Conservation (phyloP, 1,140 invertebrate species). For the Halictus rubicundus region DNA sequence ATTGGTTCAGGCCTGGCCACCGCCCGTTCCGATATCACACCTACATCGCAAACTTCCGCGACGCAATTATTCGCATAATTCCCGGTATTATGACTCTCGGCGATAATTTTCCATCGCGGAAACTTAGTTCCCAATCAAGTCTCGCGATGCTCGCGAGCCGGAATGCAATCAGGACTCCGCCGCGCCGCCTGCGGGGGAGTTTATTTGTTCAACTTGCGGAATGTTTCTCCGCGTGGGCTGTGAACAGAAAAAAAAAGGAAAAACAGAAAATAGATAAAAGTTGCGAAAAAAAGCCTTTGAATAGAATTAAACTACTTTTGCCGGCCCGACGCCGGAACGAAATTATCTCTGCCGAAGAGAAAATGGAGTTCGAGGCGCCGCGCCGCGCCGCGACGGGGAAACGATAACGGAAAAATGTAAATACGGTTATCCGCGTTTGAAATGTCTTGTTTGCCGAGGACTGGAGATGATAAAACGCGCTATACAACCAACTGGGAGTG, state of each 20-base stretch:
- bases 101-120: too few relatives aligned
- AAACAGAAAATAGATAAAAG: too few relatives aligned
- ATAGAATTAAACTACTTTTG: not conserved
- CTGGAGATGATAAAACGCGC: not conserved
- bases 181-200: too few relatives aligned
- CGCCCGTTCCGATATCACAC: too few relatives aligned
- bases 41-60: too few relatives aligned
- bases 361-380: not conserved
- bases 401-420: conserved; percentile 12
- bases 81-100: too few relatives aligned
- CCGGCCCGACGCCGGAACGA: not conserved
- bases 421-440: not conserved
- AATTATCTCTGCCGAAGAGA: not conserved
- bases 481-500: not conserved
- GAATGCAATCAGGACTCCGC: too few relatives aligned
- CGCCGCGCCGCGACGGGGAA: not conserved
- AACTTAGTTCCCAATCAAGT: too few relatives aligned
- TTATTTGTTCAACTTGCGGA: too few relatives aligned
- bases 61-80: too few relatives aligned
- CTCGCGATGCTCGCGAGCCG: too few relatives aligned
- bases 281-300: not conserved
- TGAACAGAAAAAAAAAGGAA: not conserved
- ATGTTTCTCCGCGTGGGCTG: not conserved
- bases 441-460: not conserved
- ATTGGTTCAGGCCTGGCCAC: too few relatives aligned